These are phyloP conservation scores for Pocillopora meandrina DNA, from an alignment of 92 coral and sea anemone species.

Conservation along the genomic window DNA sequence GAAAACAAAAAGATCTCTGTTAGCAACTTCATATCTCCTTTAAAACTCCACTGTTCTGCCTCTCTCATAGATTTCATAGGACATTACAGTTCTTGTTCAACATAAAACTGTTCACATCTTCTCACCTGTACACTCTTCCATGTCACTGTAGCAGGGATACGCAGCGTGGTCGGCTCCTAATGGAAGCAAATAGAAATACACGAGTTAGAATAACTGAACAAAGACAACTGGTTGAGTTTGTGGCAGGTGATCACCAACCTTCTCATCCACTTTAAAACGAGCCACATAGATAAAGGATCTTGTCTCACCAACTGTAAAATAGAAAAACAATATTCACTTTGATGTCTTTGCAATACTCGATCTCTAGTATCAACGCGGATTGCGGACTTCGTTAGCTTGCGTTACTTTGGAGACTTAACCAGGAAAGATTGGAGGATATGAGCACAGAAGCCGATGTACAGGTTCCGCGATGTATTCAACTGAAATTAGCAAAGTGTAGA, in stretches of 20 bases:
- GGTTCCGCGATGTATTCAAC: no score
- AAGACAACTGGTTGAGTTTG: background rate
- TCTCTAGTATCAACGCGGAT: background rate
- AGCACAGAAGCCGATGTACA: no score
- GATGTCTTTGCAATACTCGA: background rate
- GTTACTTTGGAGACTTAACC: no score
- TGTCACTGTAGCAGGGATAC: slow-evolving; percentile 27
- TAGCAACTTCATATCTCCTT: background rate
- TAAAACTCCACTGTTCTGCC: no score
- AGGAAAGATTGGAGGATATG: no score
- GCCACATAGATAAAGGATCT: slow-evolving; percentile 68
- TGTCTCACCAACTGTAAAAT: slow-evolving; percentile 74
- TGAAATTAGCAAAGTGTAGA: no score
- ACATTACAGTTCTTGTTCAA: background rate
- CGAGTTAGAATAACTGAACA: background rate
- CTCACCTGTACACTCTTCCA: slow-evolving; percentile 76
- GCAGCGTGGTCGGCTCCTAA: slow-evolving; percentile 30
- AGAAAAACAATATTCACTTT: background rate
- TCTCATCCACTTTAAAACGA: slow-evolving; percentile 69
- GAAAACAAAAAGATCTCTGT: background rate
- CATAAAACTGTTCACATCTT: background rate
- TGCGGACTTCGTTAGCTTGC: no score
- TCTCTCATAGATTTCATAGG: no score
- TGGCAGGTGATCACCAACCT: slow-evolving; percentile 51
- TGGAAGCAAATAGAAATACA: background rate